These are phyloP conservation scores for Porites lobata DNA, from an alignment of 92 coral and sea anemone species.

Conservation along the genomic window DNA sequence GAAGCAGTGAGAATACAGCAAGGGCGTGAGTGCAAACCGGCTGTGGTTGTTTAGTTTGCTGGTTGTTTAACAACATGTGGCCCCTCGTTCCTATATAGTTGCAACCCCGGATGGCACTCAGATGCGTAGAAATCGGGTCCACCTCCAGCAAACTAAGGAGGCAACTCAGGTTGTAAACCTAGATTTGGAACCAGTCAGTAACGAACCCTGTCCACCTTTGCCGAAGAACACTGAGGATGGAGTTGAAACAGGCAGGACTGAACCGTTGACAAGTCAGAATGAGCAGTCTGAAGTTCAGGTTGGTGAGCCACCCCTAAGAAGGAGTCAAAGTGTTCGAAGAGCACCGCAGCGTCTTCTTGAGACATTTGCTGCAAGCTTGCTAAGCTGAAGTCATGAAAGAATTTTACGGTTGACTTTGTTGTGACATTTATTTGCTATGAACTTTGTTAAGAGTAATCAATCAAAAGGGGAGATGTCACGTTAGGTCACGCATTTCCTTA, in stretches of 20 bases:
- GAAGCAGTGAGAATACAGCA: conserved; percentile 50
- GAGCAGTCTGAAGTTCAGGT: background rate
- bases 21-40: conserved; percentile 60
- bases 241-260: background rate
- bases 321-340: conserved; percentile 17
- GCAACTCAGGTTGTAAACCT: background rate
- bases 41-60: conserved; percentile 36
- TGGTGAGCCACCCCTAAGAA: conserved; percentile 2
- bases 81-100: conserved; percentile 62
- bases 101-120: conserved; percentile 42
- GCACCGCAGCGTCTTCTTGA: conserved; percentile 14
- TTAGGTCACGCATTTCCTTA: too few species aligned
- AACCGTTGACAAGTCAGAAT: background rate
- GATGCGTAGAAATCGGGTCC: conserved; percentile 49
- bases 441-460: too few species aligned
- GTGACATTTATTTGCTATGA: too few species aligned
- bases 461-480: too few species aligned
- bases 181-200: background rate
- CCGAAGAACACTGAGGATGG: background rate
- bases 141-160: conserved; percentile 31
- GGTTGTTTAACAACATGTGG: conserved; percentile 16
- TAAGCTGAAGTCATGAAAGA: too few species aligned
- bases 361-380: background rate
- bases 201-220: background rate
- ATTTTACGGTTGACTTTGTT: too few species aligned